Evolutionary conservation across 2,797 vertebrate species (phyloP).

Genomic region (Bovichtus variegatus): DNA sequence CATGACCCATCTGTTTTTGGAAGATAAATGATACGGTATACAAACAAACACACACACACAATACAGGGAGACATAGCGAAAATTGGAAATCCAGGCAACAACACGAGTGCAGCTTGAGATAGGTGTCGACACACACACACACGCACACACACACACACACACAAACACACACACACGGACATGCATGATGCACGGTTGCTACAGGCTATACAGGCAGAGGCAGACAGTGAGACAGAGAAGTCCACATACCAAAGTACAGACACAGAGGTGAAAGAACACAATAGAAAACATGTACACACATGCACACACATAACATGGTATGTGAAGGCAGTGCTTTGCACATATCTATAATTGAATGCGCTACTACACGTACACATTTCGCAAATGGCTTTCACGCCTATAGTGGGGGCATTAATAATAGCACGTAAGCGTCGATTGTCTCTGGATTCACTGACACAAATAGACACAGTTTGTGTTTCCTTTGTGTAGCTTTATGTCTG

Average conservation of each 20-base stretch:
- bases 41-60: constrained; percentile 16
- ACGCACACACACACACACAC: constrained; percentile 3
- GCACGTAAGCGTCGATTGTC: not conserved
- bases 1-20: constrained; percentile 60
- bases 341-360: constrained; percentile 9
- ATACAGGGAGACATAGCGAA: not conserved
- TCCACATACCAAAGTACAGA: constrained; percentile 34
- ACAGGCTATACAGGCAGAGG: constrained; percentile 18
- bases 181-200: constrained; percentile 4
- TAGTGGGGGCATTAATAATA: constrained; percentile 24
- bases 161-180: constrained; percentile 6
- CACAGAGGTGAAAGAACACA: constrained; percentile 13
- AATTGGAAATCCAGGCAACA: constrained; percentile 14
- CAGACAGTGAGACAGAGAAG: constrained; percentile 35
- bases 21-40: constrained; percentile 44
- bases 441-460: constrained; percentile 17
- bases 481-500: constrained; percentile 23
- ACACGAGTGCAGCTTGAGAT: not conserved
- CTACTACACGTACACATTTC: not conserved
- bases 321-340: not conserved
- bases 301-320: not conserved
- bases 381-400: constrained; percentile 8
- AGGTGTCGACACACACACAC: not conserved
- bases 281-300: constrained; percentile 21
- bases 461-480: constrained; percentile 9